Evolutionary conservation across 2,113 vertebrate species (phyloP).

Genomic region (Galeopterus variegatus): DNA sequence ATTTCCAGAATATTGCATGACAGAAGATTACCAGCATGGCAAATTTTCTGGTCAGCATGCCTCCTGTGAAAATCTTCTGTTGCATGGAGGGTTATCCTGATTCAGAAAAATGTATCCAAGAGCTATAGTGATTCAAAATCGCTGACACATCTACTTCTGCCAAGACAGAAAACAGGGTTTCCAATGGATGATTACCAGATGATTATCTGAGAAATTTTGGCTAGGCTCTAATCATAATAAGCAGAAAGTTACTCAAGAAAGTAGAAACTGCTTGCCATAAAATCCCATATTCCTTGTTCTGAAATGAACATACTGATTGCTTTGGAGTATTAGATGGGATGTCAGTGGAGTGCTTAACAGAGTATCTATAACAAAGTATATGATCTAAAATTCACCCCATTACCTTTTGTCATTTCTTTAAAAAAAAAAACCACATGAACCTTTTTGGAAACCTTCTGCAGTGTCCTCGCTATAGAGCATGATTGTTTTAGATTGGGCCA

Average conservation of each 20-base stretch:
- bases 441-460: neutral
- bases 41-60: neutral
- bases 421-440: neutral
- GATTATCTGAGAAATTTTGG: neutral
- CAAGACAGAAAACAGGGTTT: neutral
- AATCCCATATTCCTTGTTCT: neutral
- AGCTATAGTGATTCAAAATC: neutral
- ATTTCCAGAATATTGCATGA: slow-evolving; percentile 36
- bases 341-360: neutral
- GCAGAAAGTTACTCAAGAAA: slow-evolving; percentile 36
- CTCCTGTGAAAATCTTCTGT: neutral
- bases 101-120: neutral
- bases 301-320: neutral
- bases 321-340: neutral
- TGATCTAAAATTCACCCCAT: neutral
- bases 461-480: neutral
- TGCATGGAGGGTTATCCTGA: neutral
- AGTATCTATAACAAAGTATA: neutral
- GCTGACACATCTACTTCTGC: neutral
- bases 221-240: slow-evolving; percentile 1
- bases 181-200: slow-evolving; percentile 16
- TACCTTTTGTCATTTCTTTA: slow-evolving; percentile 32
- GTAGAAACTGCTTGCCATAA: neutral
- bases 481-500: neutral
- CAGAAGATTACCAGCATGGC: neutral